Evolutionary conservation across 2,113 vertebrate species (phyloP).

Genomic region (pig (Sus scrofa)): T2T-Sscrofa CM000826.6:113164501-113165000

Average conservation of each 20-base stretch:
- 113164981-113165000: neutral
- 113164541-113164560: neutral
- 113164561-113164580: neutral
- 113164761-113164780: neutral
- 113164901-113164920: neutral
- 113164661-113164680: neutral
- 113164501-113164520: neutral
- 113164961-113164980: neutral
- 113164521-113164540: neutral
- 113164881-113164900: neutral
- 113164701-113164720: constrained; percentile 12
- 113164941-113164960: too few relatives aligned
- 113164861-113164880: neutral
- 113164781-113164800: neutral
- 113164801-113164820: neutral
- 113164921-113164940: neutral
- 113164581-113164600: neutral
- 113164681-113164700: neutral
- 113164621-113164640: neutral
- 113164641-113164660: neutral
- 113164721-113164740: neutral
- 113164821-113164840: neutral
- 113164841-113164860: neutral
- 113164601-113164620: neutral
- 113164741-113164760: neutral